These are phyloP conservation scores for Himalopsyche phryganea DNA, from an alignment of 1,140 invertebrate genomes.

Conservation along the genomic window DNA sequence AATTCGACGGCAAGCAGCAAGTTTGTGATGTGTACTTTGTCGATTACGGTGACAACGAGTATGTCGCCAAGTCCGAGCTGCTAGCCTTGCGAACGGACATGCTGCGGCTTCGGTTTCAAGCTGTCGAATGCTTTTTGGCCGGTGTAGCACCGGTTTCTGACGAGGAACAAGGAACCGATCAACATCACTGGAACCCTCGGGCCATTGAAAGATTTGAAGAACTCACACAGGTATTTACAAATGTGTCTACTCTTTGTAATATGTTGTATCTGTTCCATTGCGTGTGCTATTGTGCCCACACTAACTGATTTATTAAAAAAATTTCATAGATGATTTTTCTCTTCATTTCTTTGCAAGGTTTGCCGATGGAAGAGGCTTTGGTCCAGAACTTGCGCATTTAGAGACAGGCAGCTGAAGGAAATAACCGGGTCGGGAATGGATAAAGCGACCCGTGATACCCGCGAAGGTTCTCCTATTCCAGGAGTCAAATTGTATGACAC, in stretches of 20 bases:
- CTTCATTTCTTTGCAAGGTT: constrained; percentile 33
- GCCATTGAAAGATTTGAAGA: constrained; percentile 70
- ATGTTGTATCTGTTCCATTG: too few relatives aligned
- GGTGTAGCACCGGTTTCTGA: constrained; percentile 58
- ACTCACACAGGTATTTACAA: constrained; percentile 53
- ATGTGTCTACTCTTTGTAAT: too few relatives aligned
- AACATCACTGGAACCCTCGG: constrained; percentile 57
- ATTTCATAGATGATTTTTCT: too few relatives aligned
- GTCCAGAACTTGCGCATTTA: constrained; percentile 65
- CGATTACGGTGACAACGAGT: constrained; percentile 77
- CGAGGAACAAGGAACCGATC: constrained; percentile 34
- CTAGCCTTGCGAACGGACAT: constrained; percentile 71
- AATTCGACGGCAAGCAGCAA: constrained; percentile 53
- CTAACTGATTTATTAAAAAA: too few relatives aligned
- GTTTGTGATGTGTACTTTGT: constrained; percentile 70
- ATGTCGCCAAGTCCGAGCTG: constrained; percentile 57
- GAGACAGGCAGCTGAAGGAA: constrained; percentile 44
- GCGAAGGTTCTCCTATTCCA: constrained; percentile 60
- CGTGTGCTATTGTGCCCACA: too few relatives aligned
- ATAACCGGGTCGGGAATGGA: constrained; percentile 26
- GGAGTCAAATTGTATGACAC: constrained; percentile 61
- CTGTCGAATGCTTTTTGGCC: constrained; percentile 75
- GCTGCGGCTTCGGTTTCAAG: constrained; percentile 63
- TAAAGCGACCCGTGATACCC: constrained; percentile 43
- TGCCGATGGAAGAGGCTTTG: constrained; percentile 65